Evolutionary conservation across 2,888 invertebrate species (phyloP), one percentile per base, ranked within the genome.

Genomic region (Baronia brevicornis): DNA sequence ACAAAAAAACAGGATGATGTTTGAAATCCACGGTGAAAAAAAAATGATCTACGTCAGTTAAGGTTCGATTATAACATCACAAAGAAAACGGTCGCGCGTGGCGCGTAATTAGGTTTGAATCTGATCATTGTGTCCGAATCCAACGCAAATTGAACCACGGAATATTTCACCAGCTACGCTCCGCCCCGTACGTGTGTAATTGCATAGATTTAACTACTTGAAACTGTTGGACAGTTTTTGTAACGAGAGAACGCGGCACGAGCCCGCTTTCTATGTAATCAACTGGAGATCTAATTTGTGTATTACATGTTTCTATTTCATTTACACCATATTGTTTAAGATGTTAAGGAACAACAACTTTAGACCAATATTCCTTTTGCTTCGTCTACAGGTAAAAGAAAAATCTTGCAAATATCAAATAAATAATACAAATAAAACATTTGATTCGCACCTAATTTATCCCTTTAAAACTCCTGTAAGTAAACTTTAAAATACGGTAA

Each of bases 161-260:
- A 68, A 66, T 78, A 77, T 74, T 74, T 72, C 79, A 74, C 75
- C 65, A 63, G 65, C 62, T 59, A 52, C 54, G 48, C 35, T 31
- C 41, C 51, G 70, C 35, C 36, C 41, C 51, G 70, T 72, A 79
- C 78, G 78, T 82, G 82, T 74, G 71, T 74, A 74, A 79, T 78
- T 70, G 75, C 69, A 75, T 71, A 72, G 77, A 74, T 75, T 80
- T 69, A 69, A 69, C 61, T 58, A 68, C 65, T 69, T 63, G 62
- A 66, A 62, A 60, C 64, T 66, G 57, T n/a, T 61, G 56, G 50
- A 54, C 42, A 59, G 59, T 78, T 79, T 82, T 80, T 79, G 67
- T 70, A 41, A 50, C 33, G 33, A 22, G 22, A 38, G 41, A 47
- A 43, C 54, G 39, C 59, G 69, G 80, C 80, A 80, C 82, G 82